A percentile compares a stretch with the other conserved stretches of the same genome.
Conservation (phyloP, 2,888 invertebrate species). For the Mythimna loreyi region DNA sequence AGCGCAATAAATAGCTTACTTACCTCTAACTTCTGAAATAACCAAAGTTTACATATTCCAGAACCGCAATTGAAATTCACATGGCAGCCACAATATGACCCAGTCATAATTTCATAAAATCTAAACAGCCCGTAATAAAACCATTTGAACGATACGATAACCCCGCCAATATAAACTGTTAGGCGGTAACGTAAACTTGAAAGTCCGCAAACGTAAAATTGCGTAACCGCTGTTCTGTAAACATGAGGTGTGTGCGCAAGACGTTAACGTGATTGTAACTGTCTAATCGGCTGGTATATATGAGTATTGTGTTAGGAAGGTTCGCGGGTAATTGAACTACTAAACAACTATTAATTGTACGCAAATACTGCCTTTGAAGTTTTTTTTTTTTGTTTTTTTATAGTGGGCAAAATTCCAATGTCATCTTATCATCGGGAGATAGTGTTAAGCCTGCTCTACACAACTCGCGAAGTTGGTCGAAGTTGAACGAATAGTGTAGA, state of each 20-base stretch:
- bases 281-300: slow-evolving; percentile 46
- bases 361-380: slow-evolving; percentile 13
- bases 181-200: slow-evolving; percentile 53
- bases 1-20: neutral
- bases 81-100: slow-evolving; percentile 31
- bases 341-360: slow-evolving; percentile 41
- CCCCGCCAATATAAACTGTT: slow-evolving; percentile 49
- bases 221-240: slow-evolving; percentile 58
- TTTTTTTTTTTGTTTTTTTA: too few species aligned
- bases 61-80: slow-evolving; percentile 27
- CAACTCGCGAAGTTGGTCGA: too few species aligned
- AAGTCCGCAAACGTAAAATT: slow-evolving; percentile 52
- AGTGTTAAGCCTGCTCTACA: too few species aligned
- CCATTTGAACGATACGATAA: slow-evolving; percentile 30
- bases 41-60: slow-evolving; percentile 33
- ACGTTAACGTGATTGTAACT: slow-evolving; percentile 51
- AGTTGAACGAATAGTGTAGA: too few species aligned
- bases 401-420: too few species aligned
- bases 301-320: slow-evolving; percentile 37
- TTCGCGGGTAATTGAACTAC: slow-evolving; percentile 42
- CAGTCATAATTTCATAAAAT: slow-evolving; percentile 31
- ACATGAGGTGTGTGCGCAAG: slow-evolving; percentile 48
- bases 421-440: too few species aligned
- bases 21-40: slow-evolving; percentile 14
- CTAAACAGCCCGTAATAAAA: slow-evolving; percentile 50